phyloP scores from a whole-genome alignment of 2,113 vertebrate species.

The Peromyscus leucopus region DNA sequence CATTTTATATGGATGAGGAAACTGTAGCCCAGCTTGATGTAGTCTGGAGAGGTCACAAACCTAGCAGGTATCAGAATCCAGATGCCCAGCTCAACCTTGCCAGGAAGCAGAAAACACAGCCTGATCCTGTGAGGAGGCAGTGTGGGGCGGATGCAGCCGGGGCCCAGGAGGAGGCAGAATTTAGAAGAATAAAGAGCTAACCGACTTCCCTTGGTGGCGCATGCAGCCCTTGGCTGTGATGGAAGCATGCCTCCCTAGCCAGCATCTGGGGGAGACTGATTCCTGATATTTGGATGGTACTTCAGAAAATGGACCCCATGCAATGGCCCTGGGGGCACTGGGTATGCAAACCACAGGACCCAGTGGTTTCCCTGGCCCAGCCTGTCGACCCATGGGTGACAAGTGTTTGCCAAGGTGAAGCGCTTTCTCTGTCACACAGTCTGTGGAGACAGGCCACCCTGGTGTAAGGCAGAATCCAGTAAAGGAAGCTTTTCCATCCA shows the following conservation, averaged over 20 bases:
- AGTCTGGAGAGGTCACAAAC: background rate
- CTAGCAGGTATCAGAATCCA: background rate
- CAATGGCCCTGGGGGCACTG: fast-evolving
- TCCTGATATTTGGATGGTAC: background rate
- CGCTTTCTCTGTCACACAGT: background rate
- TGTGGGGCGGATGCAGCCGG: background rate
- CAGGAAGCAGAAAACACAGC: too few species aligned
- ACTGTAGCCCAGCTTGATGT: background rate
- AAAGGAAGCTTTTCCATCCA: background rate
- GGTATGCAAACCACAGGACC: background rate
- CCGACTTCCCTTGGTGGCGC: fast-evolving
- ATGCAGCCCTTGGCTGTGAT: fast-evolving
- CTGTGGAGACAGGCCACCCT: background rate
- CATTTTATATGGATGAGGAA: background rate
- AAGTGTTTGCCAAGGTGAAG: background rate
- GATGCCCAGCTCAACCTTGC: background rate
- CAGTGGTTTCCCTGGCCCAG: background rate
- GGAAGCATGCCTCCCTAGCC: background rate
- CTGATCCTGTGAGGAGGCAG: fast-evolving
- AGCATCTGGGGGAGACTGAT: fast-evolving
- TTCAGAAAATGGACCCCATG: background rate
- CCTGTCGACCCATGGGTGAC: background rate
- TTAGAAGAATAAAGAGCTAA: background rate
- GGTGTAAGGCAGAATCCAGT: background rate
- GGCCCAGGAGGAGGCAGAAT: fast-evolving